Percentiles rank a stretch among this genome's conserved stretches.
Conservation (phyloP, 2,797 vertebrate genomes). For the Morus bassanus region DNA sequence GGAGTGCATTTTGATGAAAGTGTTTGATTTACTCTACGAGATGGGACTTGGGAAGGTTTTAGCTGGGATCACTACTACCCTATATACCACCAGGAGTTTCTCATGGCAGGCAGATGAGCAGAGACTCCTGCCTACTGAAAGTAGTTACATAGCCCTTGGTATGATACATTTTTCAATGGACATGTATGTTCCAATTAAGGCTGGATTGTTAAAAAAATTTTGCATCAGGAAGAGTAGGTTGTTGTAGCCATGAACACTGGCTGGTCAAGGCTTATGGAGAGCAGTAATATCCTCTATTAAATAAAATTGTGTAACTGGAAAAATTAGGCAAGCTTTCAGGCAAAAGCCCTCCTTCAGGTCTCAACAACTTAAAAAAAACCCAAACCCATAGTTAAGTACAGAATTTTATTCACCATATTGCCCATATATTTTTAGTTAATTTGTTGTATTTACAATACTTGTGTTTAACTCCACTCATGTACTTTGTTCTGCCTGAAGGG, state of each 20-base stretch:
- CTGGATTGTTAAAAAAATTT: background rate
- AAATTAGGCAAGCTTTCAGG: background rate
- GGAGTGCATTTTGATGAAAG: background rate
- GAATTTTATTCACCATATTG: background rate
- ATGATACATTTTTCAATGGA: background rate
- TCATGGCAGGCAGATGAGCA: background rate
- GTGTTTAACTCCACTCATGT: background rate
- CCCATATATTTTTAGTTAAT: background rate
- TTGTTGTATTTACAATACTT: background rate
- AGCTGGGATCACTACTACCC: background rate
- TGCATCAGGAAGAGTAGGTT: background rate
- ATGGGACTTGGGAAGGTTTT: background rate
- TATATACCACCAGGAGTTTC: background rate
- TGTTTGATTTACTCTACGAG: background rate
- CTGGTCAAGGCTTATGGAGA: background rate
- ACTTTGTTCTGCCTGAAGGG: background rate
- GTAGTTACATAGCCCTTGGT: background rate
- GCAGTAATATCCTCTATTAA: background rate
- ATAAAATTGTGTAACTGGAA: background rate
- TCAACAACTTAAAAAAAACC: background rate
- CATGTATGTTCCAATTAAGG: background rate
- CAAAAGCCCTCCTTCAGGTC: background rate
- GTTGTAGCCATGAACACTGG: background rate
- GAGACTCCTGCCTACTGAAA: background rate
- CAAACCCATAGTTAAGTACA: background rate